Percentiles rank a stretch among this genome's conserved stretches.
Evolutionary conservation across 2,888 invertebrate genomes (phyloP).

Genomic region (Iselma pallidipennis): DNA sequence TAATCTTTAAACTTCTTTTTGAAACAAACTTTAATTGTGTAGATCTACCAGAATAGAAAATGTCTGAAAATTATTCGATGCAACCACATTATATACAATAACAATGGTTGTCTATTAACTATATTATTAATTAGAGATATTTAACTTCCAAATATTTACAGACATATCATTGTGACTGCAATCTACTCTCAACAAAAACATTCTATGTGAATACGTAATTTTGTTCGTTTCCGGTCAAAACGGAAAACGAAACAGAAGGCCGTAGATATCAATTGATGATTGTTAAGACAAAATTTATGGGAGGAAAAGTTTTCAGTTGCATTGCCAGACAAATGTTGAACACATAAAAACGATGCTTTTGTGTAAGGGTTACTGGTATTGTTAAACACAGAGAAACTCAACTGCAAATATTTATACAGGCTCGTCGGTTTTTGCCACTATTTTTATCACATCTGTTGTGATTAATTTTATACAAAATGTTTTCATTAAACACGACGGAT

Average conservation of each 20-base stretch:
- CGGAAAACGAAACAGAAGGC: conserved; percentile 1
- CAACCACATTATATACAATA: conserved; percentile 26
- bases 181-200: conserved; percentile 11
- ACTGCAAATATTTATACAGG: neutral
- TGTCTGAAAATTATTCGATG: no score
- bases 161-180: neutral
- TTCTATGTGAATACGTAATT: conserved; percentile 16
- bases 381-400: neutral
- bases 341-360: neutral
- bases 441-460: neutral
- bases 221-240: conserved; percentile 6
- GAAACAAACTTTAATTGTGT: neutral
- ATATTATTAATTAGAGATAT: conserved; percentile 34
- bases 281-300: neutral
- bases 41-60: no score
- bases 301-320: neutral
- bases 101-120: conserved; percentile 43
- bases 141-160: neutral
- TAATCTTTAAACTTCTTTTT: neutral
- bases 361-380: neutral
- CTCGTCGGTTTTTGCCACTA: neutral
- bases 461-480: neutral
- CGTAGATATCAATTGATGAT: neutral
- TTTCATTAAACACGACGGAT: neutral
- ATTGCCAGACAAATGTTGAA: neutral